Base-by-base conservation (phyloP, 92 coral and sea anemone species). In the Epizoanthus ramosus region DNA sequence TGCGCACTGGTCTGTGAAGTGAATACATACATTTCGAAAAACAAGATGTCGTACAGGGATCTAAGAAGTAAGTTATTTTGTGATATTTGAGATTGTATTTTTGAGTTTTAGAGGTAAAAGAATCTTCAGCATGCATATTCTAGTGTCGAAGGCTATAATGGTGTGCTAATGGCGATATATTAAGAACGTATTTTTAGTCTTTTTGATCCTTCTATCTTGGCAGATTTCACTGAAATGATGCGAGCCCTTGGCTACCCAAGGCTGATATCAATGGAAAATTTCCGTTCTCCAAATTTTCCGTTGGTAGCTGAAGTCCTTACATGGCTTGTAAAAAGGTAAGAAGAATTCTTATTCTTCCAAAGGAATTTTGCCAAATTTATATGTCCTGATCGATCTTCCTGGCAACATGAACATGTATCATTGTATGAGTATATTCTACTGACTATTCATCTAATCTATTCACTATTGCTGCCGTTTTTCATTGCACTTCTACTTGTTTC, bases 211-310 rank as follows among this genome's bases (percentile, higher is more conserved):
- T 59, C 82, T 83, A 53, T 74, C 59, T 87, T 14, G 63, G 52
- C 89, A 96, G 99, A 96, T 80, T 96, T 96, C 87, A 96, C 99
- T 8, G 99, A 96, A 87, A 96, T 96, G 99, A 94, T 96, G 99
- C 87, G 99, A 67, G 98, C 99, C 31, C 80, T 96, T 75, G 99
- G 99, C 24, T 96, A 94, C 89, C 90, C 99, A 61, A 90, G 99
- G 84, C 95, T 96, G 57, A 96, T 96, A 71, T 96, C 99, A 59
- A 96, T 96, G 99, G 99, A 96, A 90, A 96, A 96, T 86, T 96
- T 96, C 82, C 92, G 99, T 73, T 93, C 98, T 57, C 99, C 99
- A 14, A 96, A 96, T 75, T 96, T 96, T 64, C 90, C 96, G 47
- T 80, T 96, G 90, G 99, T 96, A 12, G 99, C 99, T 68, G 99